phyloP scores from a whole-genome alignment of 2,797 vertebrate genomes.

The Cuculus canorus region DNA sequence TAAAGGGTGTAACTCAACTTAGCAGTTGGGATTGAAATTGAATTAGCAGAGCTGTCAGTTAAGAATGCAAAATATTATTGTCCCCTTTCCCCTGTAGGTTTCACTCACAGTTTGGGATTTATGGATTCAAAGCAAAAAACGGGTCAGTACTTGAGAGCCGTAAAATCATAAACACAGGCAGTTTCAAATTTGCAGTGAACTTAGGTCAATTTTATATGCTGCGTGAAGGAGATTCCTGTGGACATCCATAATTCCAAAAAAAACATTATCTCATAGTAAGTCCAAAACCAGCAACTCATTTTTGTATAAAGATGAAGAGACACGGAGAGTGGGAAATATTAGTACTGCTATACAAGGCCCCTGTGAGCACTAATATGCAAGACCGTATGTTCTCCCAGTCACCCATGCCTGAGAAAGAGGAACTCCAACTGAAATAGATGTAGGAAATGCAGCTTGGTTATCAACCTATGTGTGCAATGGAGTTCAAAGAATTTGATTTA shows the following conservation, averaged over 20 bases:
- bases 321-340: neutral
- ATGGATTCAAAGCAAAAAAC: neutral
- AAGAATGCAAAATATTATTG: neutral
- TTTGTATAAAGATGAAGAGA: neutral
- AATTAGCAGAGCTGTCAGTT: neutral
- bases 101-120: neutral
- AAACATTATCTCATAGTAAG: neutral
- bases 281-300: neutral
- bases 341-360: neutral
- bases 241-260: neutral
- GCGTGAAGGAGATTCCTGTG: neutral
- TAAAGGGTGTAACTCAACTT: neutral
- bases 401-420: neutral
- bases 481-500: neutral
- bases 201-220: neutral
- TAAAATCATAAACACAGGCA: neutral
- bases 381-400: neutral
- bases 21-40: neutral
- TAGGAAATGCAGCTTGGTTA: neutral
- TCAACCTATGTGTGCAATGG: neutral
- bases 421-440: neutral
- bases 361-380: neutral
- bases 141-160: neutral
- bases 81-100: neutral
- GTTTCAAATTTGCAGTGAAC: slow-evolving; percentile 6